Evolutionary conservation across 2,888 invertebrate species (phyloP).

Genomic region (Drosophila barbarae): DNA sequence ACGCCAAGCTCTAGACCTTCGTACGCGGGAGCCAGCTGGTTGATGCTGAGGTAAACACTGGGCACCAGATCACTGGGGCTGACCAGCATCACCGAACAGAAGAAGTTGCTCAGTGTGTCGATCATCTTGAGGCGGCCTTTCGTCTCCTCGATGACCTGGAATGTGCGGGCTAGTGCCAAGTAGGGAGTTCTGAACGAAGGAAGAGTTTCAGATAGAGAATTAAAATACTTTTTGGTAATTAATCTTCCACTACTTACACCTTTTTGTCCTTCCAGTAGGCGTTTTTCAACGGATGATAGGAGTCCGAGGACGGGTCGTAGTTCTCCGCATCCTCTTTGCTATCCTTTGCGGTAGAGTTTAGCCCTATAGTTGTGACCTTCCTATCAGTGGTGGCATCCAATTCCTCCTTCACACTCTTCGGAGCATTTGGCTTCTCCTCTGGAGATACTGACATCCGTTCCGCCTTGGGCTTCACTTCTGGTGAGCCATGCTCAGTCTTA

Average conservation of each 20-base stretch:
- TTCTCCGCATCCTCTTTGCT: conserved; percentile 69
- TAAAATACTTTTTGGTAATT: neutral
- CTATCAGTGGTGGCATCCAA: neutral
- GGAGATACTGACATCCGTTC: conserved; percentile 19
- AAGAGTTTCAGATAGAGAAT: neutral
- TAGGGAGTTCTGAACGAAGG: conserved; percentile 89
- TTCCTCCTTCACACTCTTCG: conserved; percentile 14
- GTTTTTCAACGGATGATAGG: conserved; percentile 90
- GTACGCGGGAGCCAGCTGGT: conserved; percentile 96
- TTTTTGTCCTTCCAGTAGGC: conserved; percentile 89
- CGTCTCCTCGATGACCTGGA: conserved; percentile 93
- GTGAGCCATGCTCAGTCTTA: conserved; percentile 21
- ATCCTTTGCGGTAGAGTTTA: conserved; percentile 25
- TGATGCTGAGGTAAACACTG: conserved; percentile 96
- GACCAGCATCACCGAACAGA: conserved; percentile 92
- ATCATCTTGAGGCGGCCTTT: conserved; percentile 93
- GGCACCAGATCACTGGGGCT: conserved; percentile 94
- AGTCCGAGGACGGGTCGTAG: conserved; percentile 86
- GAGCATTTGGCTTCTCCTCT: neutral
- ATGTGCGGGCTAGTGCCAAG: conserved; percentile 92
- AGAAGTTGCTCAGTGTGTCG: conserved; percentile 94
- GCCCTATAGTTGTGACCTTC: conserved; percentile 24
- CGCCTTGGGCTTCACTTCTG: conserved; percentile 23
- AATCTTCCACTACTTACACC: conserved; percentile 81
- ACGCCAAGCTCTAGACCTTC: conserved; percentile 96